phyloP scores from a whole-genome alignment of 2,113 vertebrate genomes.

The Heterotilapia buettikoferi region DNA sequence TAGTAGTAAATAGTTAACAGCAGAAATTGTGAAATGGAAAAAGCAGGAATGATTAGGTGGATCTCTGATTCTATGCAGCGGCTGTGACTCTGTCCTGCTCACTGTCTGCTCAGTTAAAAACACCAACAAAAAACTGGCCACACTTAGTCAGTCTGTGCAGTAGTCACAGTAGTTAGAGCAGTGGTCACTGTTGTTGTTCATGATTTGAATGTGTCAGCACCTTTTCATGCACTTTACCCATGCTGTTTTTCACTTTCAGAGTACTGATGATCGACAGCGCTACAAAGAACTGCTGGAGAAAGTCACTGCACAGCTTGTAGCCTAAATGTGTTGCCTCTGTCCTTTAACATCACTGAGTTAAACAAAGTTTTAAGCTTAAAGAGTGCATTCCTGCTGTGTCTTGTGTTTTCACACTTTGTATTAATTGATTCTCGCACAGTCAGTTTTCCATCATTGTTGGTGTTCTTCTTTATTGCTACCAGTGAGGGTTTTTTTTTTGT shows the following conservation, averaged over 20 bases:
- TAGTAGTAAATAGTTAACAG: background rate
- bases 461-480: background rate
- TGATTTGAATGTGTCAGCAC: background rate
- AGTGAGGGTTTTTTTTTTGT: fast-evolving
- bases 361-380: background rate
- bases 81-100: background rate
- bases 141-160: background rate
- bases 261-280: background rate
- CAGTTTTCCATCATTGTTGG: background rate
- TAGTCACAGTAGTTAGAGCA: background rate
- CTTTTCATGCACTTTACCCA: background rate
- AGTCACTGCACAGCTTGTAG: background rate
- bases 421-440: too few relatives aligned
- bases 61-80: background rate
- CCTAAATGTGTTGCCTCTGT: background rate
- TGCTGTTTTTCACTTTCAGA: background rate
- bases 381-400: background rate
- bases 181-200: background rate
- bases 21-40: background rate
- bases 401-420: background rate
- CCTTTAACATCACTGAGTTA: background rate
- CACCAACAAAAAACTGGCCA: background rate
- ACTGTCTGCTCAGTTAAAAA: background rate
- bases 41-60: background rate
- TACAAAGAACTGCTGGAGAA: background rate